Base-by-base conservation (phyloP, 1,140 invertebrate genomes). In the Monochamus saltuarius region DNA sequence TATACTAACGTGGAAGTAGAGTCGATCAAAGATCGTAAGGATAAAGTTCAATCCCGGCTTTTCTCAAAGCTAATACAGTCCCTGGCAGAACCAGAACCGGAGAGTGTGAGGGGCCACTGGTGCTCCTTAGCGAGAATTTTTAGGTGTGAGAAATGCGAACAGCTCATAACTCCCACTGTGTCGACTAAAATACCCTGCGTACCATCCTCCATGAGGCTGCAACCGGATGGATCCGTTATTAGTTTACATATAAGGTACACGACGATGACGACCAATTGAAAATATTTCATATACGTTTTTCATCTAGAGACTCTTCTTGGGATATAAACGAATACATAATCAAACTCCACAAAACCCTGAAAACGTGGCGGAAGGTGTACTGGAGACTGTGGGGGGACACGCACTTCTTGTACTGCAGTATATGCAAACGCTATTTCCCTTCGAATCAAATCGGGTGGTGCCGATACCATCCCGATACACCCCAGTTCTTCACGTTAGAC, bases 351-450 rank as follows among this genome's bases (percentile, higher is more conserved):
- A 83, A 83, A 7, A 87, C 92, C 65, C 78, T 94, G 36, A 89
- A 89, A 61, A 87, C 87, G 0, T 97, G 94, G 94, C 79, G 91
- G 0, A 89, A 88, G 71, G 91, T 95, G 0, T 97, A 96, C 77
- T 97, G 94, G 94, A 84, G 89, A 51, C 76, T 97, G 9, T 97
- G 94, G 94, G 91, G 90, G 0, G 86, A 91, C 68, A 88, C 88
- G 61, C 91, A 94, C 76, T 92, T 89, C 76, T 75, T 93, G 7
- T 85, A 84, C 52, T 94, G 92, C 67, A 82, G 81, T 35, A 82
- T 83, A 0, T 94, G 91, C 67, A 85, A 88, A 65, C 83, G 80
- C 14, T 86, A 87, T 70, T 94, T 92, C 72, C 86, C 90, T 0
- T 83, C 85, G 0, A 84, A 86, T 70, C 87, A 91, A 78, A 87